A percentile compares a stretch with the other conserved stretches of the same genome.
Conservation (phyloP, 2,113 vertebrate species). For the Anoplopoma fimbria region DNA sequence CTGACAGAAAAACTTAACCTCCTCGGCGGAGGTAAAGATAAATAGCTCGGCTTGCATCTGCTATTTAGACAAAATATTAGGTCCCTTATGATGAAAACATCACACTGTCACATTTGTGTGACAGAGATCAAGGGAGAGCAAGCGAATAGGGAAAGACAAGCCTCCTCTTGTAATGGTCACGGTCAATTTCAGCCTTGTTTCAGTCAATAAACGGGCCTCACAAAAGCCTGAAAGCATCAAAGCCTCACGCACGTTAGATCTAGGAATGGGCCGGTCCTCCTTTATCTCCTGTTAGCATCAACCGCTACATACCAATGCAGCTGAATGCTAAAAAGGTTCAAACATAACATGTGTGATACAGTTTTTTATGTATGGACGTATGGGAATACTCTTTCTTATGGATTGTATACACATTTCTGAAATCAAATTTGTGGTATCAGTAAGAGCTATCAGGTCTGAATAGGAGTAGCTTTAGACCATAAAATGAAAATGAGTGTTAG, state of each 20-base stretch:
- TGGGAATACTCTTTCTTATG: not conserved
- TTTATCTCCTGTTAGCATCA: conserved; percentile 30
- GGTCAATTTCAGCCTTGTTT: conserved; percentile 37
- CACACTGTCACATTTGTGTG: not conserved
- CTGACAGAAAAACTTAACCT: not conserved
- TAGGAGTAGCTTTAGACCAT: not conserved
- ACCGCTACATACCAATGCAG: not conserved
- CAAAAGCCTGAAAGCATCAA: conserved; percentile 48
- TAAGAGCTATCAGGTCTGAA: not conserved
- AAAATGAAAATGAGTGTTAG: not conserved
- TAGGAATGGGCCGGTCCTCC: not conserved
- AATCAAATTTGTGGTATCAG: not conserved
- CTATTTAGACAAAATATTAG: not conserved
- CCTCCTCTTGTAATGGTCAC: conserved; percentile 39
- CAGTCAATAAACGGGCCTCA: conserved; percentile 9
- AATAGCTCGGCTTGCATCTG: not conserved
- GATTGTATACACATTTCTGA: not conserved
- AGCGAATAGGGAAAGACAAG: conserved; percentile 38
- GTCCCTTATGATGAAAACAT: not conserved
- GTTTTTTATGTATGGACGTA: not conserved
- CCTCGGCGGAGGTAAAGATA: not conserved
- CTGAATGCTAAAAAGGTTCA: not conserved
- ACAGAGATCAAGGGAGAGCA: conserved; percentile 12
- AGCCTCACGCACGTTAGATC: conserved; percentile 18
- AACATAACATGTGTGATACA: not conserved